phyloP scores from a whole-genome alignment of 2,113 vertebrate genomes.

The Bufo bufo region DNA sequence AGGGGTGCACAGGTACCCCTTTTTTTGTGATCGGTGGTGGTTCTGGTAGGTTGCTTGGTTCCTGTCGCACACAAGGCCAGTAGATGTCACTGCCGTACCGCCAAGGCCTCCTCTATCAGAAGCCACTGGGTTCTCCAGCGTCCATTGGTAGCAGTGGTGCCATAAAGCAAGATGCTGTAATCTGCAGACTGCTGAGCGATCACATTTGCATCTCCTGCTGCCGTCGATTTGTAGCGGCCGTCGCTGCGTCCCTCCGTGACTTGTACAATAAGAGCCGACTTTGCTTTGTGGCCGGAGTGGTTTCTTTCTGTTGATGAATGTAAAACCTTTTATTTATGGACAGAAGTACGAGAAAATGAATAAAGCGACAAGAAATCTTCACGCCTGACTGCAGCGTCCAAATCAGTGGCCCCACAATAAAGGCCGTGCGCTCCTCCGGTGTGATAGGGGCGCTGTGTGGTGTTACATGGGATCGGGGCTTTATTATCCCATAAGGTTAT shows the following conservation, averaged over 20 bases:
- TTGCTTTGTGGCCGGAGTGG: background rate
- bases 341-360: background rate
- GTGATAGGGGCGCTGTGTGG: background rate
- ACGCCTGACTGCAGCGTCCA: background rate
- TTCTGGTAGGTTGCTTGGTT: too few relatives aligned
- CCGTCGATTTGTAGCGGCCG: background rate
- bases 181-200: background rate
- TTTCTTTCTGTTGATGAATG: conserved; percentile 41
- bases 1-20: too few relatives aligned
- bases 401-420: background rate
- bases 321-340: conserved; percentile 29
- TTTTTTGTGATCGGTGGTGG: too few relatives aligned
- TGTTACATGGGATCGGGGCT: background rate
- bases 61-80: too few relatives aligned
- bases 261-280: background rate
- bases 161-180: background rate
- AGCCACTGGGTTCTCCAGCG: too few relatives aligned
- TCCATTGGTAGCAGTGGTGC: background rate
- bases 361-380: background rate
- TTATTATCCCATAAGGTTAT: too few relatives aligned
- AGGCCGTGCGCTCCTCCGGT: background rate
- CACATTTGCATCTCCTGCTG: background rate
- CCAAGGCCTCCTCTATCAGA: too few relatives aligned
- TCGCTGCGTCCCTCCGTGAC: background rate
- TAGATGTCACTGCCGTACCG: background rate